Base-by-base conservation (phyloP, 1,140 invertebrate genomes). In the Neuroterus valhalla region DNA sequence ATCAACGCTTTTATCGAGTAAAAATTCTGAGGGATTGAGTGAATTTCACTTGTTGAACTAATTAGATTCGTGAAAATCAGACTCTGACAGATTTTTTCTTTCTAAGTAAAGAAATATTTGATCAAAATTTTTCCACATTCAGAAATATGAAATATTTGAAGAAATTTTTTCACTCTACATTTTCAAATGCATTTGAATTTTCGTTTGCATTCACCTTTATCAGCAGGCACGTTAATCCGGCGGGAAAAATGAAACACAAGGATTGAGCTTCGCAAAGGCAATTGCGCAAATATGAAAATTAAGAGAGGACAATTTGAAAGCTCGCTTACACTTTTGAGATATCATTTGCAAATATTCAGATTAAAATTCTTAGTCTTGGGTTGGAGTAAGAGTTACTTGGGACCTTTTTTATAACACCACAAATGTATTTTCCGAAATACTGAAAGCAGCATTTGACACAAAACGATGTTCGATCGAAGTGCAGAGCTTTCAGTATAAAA, bases 141-240 rank as follows among this genome's bases (percentile, higher is more conserved):
- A 50, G 3, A 17, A 50, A 19, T 21, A 10, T n/a, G 6, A 6
- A 50, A 50, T 19, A 19, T 50, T 17, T 21, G 8, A 17, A 50
- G n/a, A 17, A 50, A 50, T 8, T 46, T n/a, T 46, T 45, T 14
- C n/a, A 17, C 6, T 48, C 17, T n/a, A n/a, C 17, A 6, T 12
- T 19, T 19, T 19, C 1, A 15, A 26, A 31, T 14, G 31, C 26
- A 31, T 38, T 14, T n/a, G 15, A 62, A 62, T 15, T 62, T 62
- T 62, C 55, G 55, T 62, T 62, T 12, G 55, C 23, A 62, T 62
- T 62, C 12, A 15, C 23, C 10, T 38, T 31, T 31, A 62, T 62
- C 55, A 62, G 14, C 55, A 62, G 55, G 55, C 55, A 62, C 55
- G 55, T 62, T 62, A 62, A 38, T 62, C 31, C 31, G 3, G 55